Base-by-base conservation (phyloP, 2,797 vertebrate genomes). In the Octomys mimax region DNA sequence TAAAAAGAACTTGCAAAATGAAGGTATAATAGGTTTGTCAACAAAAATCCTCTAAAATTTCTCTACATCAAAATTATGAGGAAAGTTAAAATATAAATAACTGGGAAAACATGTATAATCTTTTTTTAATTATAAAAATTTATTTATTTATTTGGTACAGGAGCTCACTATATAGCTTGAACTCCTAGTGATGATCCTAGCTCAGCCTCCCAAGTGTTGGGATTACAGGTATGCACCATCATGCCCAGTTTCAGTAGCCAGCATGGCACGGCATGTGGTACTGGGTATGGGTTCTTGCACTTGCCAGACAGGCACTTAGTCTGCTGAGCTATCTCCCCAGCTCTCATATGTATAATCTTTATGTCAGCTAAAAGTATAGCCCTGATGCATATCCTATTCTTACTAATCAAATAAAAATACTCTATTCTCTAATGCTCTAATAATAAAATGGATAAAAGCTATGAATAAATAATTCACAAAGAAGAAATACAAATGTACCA, bases 41-140 rank as follows among this genome's bases (percentile, higher is more conserved):
- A 46, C 11, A 78, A 68, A 92, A 92, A 46, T 11, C 4, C 39
- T 93, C 28, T 81, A 78, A 81, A 36, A 78, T 62, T 89, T 89
- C 46, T 78, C 4, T 87, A 64, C 70, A 24, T 68, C 62, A 92
- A 95, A 85, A 80, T 52, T 81, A 10, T 66, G 46, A 84, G 61
- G 12, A 77, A 91, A 92, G n/a, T 81, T 88, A 81, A 93, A 91
- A 92, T 46, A 84, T 31, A 96, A 96, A 94, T 8, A 66, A 71
- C 49, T 73, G 80, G 33, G 68, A 57, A 92, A 90, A 78, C 36
- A n/a, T n/a, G 7, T 13, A 26, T 22, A 84, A 75, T 78, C 16
- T 95, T 88, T 61, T 49, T 49, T 49, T 49, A 49, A 11, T 49
- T 49, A 42, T 42, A 54, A 54, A 54, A 54, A 54, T 57, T 57